These are phyloP conservation scores for Pelmatolapia mariae DNA, from an alignment of 2,113 vertebrate species.

Conservation along the genomic window DNA sequence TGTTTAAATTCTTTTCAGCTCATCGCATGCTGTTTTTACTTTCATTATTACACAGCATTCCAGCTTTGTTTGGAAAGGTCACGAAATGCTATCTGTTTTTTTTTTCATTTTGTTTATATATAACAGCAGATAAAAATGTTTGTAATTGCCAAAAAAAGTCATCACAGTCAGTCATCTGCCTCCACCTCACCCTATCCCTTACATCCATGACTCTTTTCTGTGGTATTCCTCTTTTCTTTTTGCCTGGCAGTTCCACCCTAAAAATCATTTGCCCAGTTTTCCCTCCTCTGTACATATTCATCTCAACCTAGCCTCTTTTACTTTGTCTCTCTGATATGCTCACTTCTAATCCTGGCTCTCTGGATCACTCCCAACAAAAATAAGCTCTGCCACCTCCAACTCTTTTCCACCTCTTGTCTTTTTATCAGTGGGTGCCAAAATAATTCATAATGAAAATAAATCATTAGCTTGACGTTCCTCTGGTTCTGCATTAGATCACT, in stretches of 20 bases:
- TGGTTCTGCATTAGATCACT: not conserved
- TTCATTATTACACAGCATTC: not conserved
- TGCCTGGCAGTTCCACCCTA: not conserved
- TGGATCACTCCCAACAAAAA: not conserved
- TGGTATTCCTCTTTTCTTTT: not conserved
- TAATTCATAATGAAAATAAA: not conserved
- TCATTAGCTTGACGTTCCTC: not conserved
- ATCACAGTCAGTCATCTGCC: not conserved
- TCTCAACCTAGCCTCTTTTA: not conserved
- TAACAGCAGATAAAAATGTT: not conserved
- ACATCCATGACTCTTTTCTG: not conserved
- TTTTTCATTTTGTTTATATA: not conserved
- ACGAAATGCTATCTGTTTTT: not conserved
- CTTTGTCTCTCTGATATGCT: not conserved
- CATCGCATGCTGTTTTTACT: not conserved
- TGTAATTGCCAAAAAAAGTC: not conserved
- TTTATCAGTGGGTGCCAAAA: not conserved
- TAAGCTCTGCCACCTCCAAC: not conserved
- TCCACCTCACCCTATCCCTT: not conserved
- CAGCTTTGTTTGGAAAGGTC: not conserved
- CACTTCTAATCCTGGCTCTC: not conserved
- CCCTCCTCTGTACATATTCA: not conserved
- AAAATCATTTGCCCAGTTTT: not conserved
- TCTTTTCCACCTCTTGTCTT: not conserved
- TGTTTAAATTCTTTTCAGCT: not conserved